Evolutionary conservation across 1,140 invertebrate species (phyloP).

Genomic region (Sminthurides bifidus): DNA sequence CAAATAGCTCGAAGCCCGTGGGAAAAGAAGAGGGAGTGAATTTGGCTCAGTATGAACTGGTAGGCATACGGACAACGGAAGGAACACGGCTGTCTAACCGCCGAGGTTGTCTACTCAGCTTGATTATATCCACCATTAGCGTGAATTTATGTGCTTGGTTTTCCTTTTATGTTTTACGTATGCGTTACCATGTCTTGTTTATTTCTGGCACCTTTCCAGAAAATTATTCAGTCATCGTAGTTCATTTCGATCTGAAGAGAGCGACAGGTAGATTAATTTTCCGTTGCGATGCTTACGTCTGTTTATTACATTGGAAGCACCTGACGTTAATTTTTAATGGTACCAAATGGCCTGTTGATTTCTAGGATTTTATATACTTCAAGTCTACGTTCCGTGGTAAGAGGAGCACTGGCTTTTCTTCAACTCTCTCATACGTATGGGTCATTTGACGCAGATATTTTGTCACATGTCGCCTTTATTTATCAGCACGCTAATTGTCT

Average conservation of each 20-base stretch:
- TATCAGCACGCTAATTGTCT: constrained; percentile 43
- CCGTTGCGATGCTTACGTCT: too few relatives aligned
- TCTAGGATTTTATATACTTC: constrained; percentile 37
- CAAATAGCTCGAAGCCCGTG: constrained; percentile 33
- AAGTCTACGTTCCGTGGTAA: constrained; percentile 49
- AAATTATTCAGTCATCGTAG: constrained; percentile 40
- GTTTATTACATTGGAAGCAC: too few relatives aligned
- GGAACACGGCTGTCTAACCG: constrained; percentile 25
- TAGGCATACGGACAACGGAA: constrained; percentile 34
- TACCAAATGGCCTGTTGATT: too few relatives aligned
- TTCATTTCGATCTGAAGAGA: constrained; percentile 44
- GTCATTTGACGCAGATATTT: too few relatives aligned
- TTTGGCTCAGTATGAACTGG: constrained; percentile 39
- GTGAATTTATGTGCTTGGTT: background rate
- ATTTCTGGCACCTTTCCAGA: too few relatives aligned
- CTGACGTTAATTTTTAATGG: too few relatives aligned
- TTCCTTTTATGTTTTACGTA: too few relatives aligned
- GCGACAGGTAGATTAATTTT: constrained; percentile 43
- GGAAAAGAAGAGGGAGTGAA: constrained; percentile 35
- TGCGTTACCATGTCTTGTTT: too few relatives aligned
- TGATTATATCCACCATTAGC: background rate
- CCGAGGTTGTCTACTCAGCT: constrained; percentile 18
- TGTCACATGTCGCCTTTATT: background rate
- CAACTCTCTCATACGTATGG: too few relatives aligned
- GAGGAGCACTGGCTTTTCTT: too few relatives aligned